Base-by-base conservation (phyloP, 1,140 invertebrate species). In the Pachypsylla venusta region DNA sequence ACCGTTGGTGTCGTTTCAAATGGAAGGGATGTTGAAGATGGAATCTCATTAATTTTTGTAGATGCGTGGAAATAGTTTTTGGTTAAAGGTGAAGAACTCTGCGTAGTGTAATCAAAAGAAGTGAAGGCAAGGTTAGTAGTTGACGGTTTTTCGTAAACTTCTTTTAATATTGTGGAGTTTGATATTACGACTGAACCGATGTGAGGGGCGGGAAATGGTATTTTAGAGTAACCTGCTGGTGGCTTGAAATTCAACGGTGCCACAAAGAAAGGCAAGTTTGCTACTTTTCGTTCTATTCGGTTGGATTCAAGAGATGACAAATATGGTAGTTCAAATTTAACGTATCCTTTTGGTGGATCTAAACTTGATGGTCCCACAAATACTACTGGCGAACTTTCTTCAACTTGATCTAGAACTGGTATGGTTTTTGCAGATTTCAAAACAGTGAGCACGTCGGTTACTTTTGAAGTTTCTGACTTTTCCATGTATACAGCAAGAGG, bases 311-410 rank as follows among this genome's bases (percentile, higher is more conserved):
- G 72, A 22, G 81, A 81, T 0, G 85, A 87, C 19, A 89, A 69
- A 66, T 89, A 89, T 0, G 86, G 87, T 10, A 89, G 70, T 62
- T 88, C 85, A 65, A 89, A 89, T 71, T 87, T 89, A 0, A 81
- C 76, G 61, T 84, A 89, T 42, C 81, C 81, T 19, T 77, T 71
- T 14, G 85, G 84, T 16, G 82, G 76, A 26, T 78, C 76, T 56
- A 89, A 71, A 63, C 78, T 81, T 0, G 82, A 79, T 0, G 86
- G 87, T 0, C 87, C 87, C 0, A 89, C 83, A 64, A 89, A 89
- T 24, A 89, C 82, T 66, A 80, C 75, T 0, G 87, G 87, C 0
- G 78, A 74, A 59, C 81, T 74, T 1, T 78, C 74, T 20, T 76
- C 76, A 2, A 88, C 76, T 0, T 77, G 79, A 66, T 89, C 87